Evolutionary conservation across 2,888 invertebrate species (phyloP).

Genomic region (Rapana venosa): DNA sequence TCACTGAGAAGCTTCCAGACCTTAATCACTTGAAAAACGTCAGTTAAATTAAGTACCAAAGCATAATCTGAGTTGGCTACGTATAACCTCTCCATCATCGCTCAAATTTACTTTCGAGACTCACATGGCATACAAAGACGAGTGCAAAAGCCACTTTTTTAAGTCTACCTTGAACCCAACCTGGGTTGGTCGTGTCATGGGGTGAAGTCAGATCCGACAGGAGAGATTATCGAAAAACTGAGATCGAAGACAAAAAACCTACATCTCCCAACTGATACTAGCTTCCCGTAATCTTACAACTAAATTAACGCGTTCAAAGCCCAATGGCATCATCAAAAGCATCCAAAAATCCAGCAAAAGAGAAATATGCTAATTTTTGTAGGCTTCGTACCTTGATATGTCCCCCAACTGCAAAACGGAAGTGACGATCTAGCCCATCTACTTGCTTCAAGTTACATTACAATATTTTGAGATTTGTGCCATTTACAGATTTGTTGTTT

Average conservation of each 20-base stretch:
- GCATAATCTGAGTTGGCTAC: no score
- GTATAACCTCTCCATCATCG: no score
- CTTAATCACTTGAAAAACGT: no score
- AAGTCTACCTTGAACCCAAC: not conserved
- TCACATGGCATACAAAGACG: no score
- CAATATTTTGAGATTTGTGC: not conserved
- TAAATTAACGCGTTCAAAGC: not conserved
- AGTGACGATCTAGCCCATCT: slow-evolving; percentile 21
- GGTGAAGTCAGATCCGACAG: no score
- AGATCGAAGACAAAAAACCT: not conserved
- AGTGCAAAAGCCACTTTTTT: no score
- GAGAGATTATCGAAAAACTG: not conserved
- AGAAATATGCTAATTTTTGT: not conserved
- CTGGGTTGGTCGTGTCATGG: not conserved
- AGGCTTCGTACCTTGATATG: slow-evolving; percentile 42
- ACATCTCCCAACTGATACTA: not conserved
- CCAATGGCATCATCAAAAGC: not conserved
- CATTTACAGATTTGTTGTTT: not conserved
- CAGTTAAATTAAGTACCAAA: no score
- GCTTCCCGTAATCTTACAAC: not conserved
- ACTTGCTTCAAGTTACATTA: not conserved
- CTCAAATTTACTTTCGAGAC: no score
- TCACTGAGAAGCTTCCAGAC: no score
- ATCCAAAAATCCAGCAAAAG: not conserved
- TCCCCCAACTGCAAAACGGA: slow-evolving; percentile 41